A percentile compares a stretch with the other conserved stretches of the same genome.
These are phyloP conservation scores for Pluvianellus socialis DNA, from an alignment of 2,113 vertebrate genomes.

Conservation along the genomic window DNA sequence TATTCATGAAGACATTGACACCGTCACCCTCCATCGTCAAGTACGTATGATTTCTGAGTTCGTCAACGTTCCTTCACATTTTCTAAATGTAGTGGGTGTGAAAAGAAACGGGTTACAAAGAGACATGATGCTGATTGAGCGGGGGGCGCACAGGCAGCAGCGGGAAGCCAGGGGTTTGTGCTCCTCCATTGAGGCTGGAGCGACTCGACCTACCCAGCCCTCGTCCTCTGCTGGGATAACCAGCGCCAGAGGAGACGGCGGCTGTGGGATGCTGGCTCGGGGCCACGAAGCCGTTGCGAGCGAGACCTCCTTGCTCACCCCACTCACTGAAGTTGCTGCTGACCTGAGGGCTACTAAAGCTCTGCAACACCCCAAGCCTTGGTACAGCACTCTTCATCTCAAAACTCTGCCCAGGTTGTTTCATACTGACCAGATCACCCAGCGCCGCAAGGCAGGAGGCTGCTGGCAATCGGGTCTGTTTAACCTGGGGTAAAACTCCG, in stretches of 20 bases:
- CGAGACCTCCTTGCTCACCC: neutral
- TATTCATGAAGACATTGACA: neutral
- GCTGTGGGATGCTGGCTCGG: neutral
- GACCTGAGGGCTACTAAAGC: accelerated
- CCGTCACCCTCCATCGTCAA: neutral
- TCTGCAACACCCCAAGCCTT: neutral
- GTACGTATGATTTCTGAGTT: accelerated
- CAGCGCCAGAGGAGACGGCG: neutral
- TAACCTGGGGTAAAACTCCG: neutral
- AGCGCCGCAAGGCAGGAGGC: accelerated
- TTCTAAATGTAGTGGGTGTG: neutral
- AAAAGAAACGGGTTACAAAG: neutral
- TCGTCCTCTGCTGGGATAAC: neutral
- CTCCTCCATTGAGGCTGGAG: neutral
- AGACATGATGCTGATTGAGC: too few relatives aligned
- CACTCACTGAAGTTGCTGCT: neutral
- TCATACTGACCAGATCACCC: accelerated
- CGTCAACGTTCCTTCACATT: neutral
- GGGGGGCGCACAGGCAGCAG: neutral
- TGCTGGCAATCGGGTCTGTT: neutral
- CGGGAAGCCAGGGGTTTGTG: neutral
- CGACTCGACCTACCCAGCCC: neutral
- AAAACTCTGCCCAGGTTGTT: neutral
- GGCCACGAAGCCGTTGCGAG: accelerated
- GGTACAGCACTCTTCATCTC: neutral